Conservation (phyloP, 2,888 invertebrate species). For the Eulithis testata region DNA sequence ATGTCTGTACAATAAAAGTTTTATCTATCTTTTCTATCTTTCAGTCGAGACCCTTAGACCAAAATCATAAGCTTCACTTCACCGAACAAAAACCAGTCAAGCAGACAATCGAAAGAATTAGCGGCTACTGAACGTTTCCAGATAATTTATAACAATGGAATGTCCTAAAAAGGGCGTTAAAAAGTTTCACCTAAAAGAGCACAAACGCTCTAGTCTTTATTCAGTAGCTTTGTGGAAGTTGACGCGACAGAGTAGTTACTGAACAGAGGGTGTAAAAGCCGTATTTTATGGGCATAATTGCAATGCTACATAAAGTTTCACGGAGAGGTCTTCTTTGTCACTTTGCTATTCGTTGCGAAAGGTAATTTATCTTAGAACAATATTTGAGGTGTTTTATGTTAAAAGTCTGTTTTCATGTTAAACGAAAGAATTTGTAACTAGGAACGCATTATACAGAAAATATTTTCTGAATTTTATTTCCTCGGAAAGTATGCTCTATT, state of each 20-base stretch:
- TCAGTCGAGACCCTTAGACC: slow-evolving; percentile 8
- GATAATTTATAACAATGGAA: slow-evolving; percentile 48
- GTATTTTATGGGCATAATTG: background rate
- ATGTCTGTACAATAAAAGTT: too few relatives aligned
- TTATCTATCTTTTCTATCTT: too few relatives aligned
- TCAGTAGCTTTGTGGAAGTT: slow-evolving; percentile 67
- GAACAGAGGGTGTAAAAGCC: slow-evolving; percentile 6
- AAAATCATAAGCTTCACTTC: slow-evolving; percentile 23
- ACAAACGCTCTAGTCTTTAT: slow-evolving; percentile 63
- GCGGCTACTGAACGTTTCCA: slow-evolving; percentile 38
- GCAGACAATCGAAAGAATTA: slow-evolving; percentile 40
- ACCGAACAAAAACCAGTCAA: slow-evolving; percentile 29
- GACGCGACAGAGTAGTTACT: slow-evolving; percentile 44
- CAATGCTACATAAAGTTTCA: too few relatives aligned
- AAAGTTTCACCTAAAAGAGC: slow-evolving; percentile 58
- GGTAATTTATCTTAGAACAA: too few relatives aligned
- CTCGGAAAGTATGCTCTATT: slow-evolving; percentile 1
- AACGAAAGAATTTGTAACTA: too few relatives aligned
- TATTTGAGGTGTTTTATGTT: too few relatives aligned
- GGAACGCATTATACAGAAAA: too few relatives aligned
- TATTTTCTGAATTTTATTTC: background rate
- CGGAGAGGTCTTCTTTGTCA: too few relatives aligned
- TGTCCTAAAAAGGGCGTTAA: slow-evolving; percentile 49
- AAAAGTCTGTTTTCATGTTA: too few relatives aligned
- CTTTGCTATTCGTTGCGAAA: too few relatives aligned